Evolutionary conservation across 1,140 invertebrate genomes (phyloP).

Genomic region (Eurosta solidaginis): DNA sequence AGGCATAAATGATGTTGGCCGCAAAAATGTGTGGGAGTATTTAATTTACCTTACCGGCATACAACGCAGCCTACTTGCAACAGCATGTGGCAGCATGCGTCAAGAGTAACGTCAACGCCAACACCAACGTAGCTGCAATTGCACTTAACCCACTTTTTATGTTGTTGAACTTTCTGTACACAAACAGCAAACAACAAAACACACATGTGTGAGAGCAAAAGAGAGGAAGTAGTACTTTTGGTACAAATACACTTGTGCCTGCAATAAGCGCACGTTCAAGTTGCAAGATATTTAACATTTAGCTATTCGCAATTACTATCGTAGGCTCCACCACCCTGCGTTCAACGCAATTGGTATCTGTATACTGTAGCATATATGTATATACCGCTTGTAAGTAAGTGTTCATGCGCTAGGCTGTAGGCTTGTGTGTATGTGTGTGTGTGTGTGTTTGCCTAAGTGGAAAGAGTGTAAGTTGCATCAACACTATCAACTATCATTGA

Average conservation of each 20-base stretch:
- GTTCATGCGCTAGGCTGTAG: not conserved
- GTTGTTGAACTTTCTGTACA: constrained; percentile 9
- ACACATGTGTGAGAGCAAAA: not conserved
- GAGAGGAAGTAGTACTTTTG: not conserved
- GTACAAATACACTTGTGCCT: not conserved
- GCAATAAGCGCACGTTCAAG: not conserved
- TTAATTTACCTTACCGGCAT: constrained; percentile 4
- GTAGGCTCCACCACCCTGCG: not conserved
- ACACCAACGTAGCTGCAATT: not conserved
- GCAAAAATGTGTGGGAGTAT: not conserved
- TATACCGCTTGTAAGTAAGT: not conserved
- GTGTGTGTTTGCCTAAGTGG: not conserved
- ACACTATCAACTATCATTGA: not conserved
- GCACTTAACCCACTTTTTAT: constrained; percentile 25
- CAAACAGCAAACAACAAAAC: not conserved
- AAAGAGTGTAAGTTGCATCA: constrained; percentile 25
- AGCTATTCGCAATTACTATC: constrained; percentile 3
- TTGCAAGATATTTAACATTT: constrained; percentile 24
- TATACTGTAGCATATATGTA: not conserved
- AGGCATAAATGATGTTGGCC: not conserved
- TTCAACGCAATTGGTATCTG: not conserved
- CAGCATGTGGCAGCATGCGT: not conserved
- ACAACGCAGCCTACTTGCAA: not conserved
- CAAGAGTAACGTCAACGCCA: not conserved
- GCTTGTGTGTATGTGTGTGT: not conserved